Percentiles rank a stretch among this genome's conserved stretches.
Conservation (phyloP, 2,113 vertebrate genomes). For the Philantomba maxwellii region DNA sequence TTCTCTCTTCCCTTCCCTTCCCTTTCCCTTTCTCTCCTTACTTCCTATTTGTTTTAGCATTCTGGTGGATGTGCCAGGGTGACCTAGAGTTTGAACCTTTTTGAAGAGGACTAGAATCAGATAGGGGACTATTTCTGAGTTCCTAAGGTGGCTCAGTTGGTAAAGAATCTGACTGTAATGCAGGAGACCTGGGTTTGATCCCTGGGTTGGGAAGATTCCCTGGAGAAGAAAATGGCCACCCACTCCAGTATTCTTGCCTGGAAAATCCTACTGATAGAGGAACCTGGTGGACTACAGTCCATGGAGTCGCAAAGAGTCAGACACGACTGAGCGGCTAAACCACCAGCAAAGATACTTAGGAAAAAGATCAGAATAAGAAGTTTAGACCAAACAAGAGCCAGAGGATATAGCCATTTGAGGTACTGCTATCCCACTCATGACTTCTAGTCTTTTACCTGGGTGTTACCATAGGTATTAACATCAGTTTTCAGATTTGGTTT, state of each 20-base stretch:
- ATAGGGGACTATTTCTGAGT: background rate
- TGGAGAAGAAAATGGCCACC: background rate
- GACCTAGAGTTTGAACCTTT: background rate
- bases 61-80: background rate
- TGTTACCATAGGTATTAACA: background rate
- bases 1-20: background rate
- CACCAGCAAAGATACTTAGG: background rate
- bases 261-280: background rate
- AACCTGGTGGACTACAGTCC: background rate
- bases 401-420: background rate
- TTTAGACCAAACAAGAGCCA: background rate
- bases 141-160: background rate
- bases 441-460: background rate
- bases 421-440: background rate
- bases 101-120: background rate
- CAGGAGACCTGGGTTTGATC: background rate
- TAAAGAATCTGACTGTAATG: background rate
- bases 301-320: background rate
- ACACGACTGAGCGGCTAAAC: background rate
- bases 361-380: background rate
- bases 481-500: slow-evolving; percentile 21
- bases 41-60: background rate
- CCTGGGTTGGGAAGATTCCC: background rate
- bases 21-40: background rate
- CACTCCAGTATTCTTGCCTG: background rate